phyloP scores from a whole-genome alignment of 2,888 invertebrate species.

The Punctoribates punctum region DNA sequence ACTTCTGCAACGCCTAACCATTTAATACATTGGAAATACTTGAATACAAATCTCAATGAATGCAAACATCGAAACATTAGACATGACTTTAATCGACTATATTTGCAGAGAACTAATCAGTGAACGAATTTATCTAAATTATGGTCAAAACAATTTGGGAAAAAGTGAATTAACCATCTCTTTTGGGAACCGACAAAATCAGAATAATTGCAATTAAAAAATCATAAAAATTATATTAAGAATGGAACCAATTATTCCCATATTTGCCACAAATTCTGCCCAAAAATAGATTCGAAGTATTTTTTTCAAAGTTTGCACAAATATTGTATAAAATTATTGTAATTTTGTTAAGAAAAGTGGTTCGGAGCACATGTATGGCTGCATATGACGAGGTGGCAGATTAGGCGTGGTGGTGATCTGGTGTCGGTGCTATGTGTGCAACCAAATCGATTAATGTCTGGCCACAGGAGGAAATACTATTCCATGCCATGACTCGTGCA shows the following conservation, averaged over 20 bases:
- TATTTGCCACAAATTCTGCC: no score
- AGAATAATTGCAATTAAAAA: no score
- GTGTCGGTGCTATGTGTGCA: not conserved
- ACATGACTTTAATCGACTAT: not conserved
- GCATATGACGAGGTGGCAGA: not conserved
- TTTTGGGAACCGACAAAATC: no score
- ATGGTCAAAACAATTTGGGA: not conserved
- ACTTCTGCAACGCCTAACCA: not conserved
- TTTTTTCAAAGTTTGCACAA: no score
- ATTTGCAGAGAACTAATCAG: not conserved
- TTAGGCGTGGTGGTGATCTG: slow-evolving; percentile 20
- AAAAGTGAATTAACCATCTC: no score
- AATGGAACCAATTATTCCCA: no score
- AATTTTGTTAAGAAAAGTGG: no score
- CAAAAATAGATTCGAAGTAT: no score
- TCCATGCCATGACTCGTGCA: slow-evolving; percentile 1
- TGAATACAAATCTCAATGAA: not conserved
- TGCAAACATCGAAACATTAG: not conserved
- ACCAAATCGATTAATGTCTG: slow-evolving; percentile 28
- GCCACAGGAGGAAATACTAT: slow-evolving; percentile 25
- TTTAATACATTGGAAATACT: slow-evolving; percentile 15
- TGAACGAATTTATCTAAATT: slow-evolving; percentile 17
- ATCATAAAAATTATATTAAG: no score
- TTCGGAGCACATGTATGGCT: not conserved
- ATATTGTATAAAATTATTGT: no score